Conservation (phyloP, 2,888 invertebrate genomes). For the Lithosia quadra region DNA sequence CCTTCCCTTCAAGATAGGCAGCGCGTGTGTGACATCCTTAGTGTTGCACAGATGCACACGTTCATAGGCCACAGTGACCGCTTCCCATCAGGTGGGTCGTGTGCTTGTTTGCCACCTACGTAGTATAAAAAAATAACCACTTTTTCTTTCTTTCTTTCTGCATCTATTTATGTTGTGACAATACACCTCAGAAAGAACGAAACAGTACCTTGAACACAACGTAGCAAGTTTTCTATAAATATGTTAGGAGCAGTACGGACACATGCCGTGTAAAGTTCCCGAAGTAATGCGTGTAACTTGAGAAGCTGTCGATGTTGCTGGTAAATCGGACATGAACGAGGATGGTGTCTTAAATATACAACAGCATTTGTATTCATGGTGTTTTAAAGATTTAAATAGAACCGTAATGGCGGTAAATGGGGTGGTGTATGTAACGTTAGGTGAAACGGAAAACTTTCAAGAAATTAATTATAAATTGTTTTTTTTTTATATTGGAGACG, state of each 20-base stretch:
- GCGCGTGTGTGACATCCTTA: too few relatives aligned
- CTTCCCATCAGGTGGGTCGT: too few relatives aligned
- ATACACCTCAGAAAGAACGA: neutral
- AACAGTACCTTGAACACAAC: neutral
- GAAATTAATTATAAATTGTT: neutral
- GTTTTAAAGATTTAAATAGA: slow-evolving; percentile 16
- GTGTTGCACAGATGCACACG: too few relatives aligned
- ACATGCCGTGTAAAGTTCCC: slow-evolving; percentile 32
- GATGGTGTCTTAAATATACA: slow-evolving; percentile 34
- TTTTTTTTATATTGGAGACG: too few relatives aligned
- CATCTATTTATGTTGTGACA: neutral
- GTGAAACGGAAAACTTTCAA: too few relatives aligned
- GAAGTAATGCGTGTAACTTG: slow-evolving; percentile 46
- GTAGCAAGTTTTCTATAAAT: slow-evolving; percentile 39
- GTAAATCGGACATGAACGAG: slow-evolving; percentile 15
- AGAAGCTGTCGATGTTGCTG: slow-evolving; percentile 28
- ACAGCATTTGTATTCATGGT: slow-evolving; percentile 7
- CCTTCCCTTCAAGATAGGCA: too few relatives aligned
- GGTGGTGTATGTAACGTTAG: neutral
- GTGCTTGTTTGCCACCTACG: too few relatives aligned
- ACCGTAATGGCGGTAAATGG: slow-evolving; percentile 8
- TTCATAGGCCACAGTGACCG: too few relatives aligned
- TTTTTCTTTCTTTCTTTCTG: too few relatives aligned
- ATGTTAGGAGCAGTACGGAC: slow-evolving; percentile 31
- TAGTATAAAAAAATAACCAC: too few relatives aligned